Conservation (phyloP, 2,797 vertebrate genomes). For the Poecile montanus region DNA sequence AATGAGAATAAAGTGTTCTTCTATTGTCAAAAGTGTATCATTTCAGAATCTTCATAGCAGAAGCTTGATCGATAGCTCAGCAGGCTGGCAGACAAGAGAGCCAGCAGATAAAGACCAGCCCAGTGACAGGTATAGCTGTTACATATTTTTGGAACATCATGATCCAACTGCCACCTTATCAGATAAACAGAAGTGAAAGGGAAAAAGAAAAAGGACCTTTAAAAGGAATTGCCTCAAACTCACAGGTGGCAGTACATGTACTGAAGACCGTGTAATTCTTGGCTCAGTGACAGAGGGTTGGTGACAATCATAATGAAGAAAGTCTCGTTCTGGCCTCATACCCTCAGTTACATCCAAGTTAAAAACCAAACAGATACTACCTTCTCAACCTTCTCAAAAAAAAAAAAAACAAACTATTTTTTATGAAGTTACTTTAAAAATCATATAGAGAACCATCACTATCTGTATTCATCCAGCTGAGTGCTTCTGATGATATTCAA, state of each 20-base stretch:
- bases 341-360: background rate
- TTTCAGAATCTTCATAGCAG: conserved; percentile 49
- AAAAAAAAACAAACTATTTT: background rate
- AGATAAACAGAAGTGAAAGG: background rate
- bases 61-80: conserved; percentile 36
- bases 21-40: conserved; percentile 32
- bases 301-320: background rate
- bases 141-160: conserved; percentile 7
- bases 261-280: background rate
- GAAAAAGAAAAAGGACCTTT: background rate
- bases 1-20: conserved; percentile 56
- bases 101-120: background rate
- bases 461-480: background rate
- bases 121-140: conserved; percentile 14
- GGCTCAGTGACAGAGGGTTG: background rate
- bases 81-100: conserved; percentile 36
- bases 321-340: background rate
- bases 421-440: background rate
- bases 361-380: background rate
- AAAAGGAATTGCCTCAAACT: background rate
- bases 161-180: background rate
- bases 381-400: too few species aligned
- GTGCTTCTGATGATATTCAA: background rate
- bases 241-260: background rate
- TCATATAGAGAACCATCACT: background rate